phyloP scores from a whole-genome alignment of 2,888 invertebrate species.

The Microchrysa polita region DNA sequence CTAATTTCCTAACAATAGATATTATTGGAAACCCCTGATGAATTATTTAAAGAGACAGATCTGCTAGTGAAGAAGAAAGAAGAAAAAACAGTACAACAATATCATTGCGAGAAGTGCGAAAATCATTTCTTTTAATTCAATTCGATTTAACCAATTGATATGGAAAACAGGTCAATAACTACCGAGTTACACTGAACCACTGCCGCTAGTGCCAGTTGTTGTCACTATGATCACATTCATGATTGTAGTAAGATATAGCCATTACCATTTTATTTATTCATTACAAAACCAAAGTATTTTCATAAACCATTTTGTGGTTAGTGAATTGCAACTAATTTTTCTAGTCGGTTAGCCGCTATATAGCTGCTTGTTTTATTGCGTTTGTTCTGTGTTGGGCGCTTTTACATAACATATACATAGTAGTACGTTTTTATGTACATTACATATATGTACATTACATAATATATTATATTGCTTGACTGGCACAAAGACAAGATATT shows the following conservation, averaged over 20 bases:
- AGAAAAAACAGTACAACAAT: too few species aligned
- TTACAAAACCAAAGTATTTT: conserved; percentile 32
- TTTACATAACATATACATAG: too few species aligned
- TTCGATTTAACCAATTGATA: conserved; percentile 25
- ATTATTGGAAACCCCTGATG: too few species aligned
- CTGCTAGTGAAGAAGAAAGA: too few species aligned
- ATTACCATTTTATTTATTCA: conserved; percentile 4
- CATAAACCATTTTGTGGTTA: conserved; percentile 32
- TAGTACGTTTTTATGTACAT: too few species aligned
- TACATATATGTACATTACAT: neutral
- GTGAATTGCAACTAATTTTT: conserved; percentile 1
- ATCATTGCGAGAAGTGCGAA: neutral
- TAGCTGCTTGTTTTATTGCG: neutral
- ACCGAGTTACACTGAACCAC: conserved; percentile 25
- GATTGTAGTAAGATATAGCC: neutral
- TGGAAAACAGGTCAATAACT: conserved; percentile 38
- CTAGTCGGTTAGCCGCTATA: neutral
- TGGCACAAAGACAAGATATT: neutral
- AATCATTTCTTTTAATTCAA: neutral
- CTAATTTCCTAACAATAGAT: too few species aligned
- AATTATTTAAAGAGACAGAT: too few species aligned
- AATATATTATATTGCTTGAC: neutral
- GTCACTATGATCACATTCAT: neutral
- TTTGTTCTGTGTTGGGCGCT: neutral
- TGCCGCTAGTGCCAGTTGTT: neutral